phyloP scores from a whole-genome alignment of 2,888 invertebrate genomes.

The Dicranocentrus wangi region DNA sequence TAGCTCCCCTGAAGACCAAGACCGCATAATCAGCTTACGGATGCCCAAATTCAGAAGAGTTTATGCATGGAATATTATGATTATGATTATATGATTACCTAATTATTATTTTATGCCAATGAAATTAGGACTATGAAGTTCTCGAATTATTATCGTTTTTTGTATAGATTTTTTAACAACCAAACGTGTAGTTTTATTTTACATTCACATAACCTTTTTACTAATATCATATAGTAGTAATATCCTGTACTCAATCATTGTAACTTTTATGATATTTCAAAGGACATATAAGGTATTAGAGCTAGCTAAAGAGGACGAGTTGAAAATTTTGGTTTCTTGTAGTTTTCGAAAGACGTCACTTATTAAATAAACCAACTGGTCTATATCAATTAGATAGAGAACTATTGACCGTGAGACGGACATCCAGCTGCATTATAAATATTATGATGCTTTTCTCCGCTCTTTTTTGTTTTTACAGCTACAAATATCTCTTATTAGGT shows the following conservation, averaged over 20 bases:
- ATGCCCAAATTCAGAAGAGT: too few relatives aligned
- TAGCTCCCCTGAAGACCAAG: too few relatives aligned
- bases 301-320: conserved; percentile 58
- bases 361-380: conserved; percentile 53
- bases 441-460: neutral
- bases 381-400: conserved; percentile 16
- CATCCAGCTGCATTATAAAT: neutral
- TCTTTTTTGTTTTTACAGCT: neutral
- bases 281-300: conserved; percentile 36
- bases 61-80: too few relatives aligned
- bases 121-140: too few relatives aligned
- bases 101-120: too few relatives aligned
- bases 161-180: too few relatives aligned
- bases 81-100: too few relatives aligned
- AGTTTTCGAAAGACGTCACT: conserved; percentile 60
- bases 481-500: neutral
- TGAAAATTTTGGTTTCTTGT: conserved; percentile 48
- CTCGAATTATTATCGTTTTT: too few relatives aligned
- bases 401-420: conserved; percentile 13
- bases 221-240: conserved; percentile 44
- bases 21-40: too few relatives aligned
- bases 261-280: conserved; percentile 50
- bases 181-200: conserved; percentile 50
- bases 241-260: conserved; percentile 42
- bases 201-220: conserved; percentile 59